A percentile compares a stretch with the other conserved stretches of the same genome.
Evolutionary conservation across 2,113 vertebrate genomes (phyloP).

Genomic region (Spea bombifrons): DNA sequence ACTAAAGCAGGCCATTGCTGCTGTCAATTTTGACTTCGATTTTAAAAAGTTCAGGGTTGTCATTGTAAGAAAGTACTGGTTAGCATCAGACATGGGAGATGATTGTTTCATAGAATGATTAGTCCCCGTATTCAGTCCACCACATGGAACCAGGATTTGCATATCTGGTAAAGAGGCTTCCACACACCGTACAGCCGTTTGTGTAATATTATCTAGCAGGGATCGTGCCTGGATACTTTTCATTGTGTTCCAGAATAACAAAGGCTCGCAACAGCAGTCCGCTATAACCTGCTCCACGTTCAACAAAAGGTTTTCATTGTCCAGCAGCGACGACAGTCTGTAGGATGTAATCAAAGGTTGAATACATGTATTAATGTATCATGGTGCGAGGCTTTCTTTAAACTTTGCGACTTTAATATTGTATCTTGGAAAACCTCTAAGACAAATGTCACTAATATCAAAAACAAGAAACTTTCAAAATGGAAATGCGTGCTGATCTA

Average conservation of each 20-base stretch:
- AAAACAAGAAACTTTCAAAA: no score
- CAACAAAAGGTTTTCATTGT: slow-evolving; percentile 75
- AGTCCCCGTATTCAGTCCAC: slow-evolving; percentile 50
- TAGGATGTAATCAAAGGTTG: background rate
- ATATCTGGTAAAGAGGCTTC: slow-evolving; percentile 62
- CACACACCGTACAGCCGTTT: slow-evolving; percentile 66
- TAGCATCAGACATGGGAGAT: slow-evolving; percentile 51
- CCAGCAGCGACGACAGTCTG: slow-evolving; percentile 78
- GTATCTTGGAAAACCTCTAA: no score
- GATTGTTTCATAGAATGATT: slow-evolving; percentile 43
- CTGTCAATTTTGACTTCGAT: slow-evolving; percentile 76
- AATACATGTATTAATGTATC: no score
- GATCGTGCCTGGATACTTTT: slow-evolving; percentile 58
- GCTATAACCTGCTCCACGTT: slow-evolving; percentile 87
- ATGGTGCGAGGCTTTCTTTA: no score
- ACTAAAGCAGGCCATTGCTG: slow-evolving; percentile 76
- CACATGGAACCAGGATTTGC: slow-evolving; percentile 51
- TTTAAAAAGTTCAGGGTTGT: slow-evolving; percentile 86
- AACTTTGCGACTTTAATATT: no score
- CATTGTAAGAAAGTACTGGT: slow-evolving; percentile 74
- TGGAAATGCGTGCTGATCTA: no score
- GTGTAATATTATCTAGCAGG: slow-evolving; percentile 62
- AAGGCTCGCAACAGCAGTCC: slow-evolving; percentile 80
- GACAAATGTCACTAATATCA: no score
- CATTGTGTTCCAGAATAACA: slow-evolving; percentile 69